phyloP scores from a whole-genome alignment of 2,888 invertebrate species.

The Rotaria sp. region DNA sequence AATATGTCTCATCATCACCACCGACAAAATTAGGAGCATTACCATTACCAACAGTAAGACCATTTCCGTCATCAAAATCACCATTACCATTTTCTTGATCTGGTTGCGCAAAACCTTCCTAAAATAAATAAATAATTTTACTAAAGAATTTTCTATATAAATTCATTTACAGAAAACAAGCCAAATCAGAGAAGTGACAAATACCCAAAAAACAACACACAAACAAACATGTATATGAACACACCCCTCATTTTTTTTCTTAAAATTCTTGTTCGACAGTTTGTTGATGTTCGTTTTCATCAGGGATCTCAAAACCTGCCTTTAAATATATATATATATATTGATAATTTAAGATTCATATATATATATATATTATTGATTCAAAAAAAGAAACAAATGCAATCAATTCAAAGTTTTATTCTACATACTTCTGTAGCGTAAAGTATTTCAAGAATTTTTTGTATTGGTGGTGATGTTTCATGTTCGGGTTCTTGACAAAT shows the following conservation, averaged over 20 bases:
- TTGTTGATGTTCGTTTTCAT: not conserved
- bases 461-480: constrained; percentile 61
- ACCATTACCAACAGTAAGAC: not conserved
- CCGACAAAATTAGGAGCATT: not conserved
- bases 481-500: constrained; percentile 86
- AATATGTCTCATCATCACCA: not conserved
- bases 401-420: too few species aligned
- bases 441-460: constrained; percentile 86
- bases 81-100: not conserved
- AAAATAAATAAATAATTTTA: not conserved
- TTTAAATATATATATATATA: not conserved
- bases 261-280: not conserved
- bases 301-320: not conserved
- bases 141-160: not conserved
- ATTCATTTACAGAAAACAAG: not conserved
- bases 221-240: not conserved
- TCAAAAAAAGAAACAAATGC: not conserved
- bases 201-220: not conserved
- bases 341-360: not conserved
- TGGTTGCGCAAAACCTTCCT: constrained; percentile 3
- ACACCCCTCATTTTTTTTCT: not conserved
- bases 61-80: not conserved
- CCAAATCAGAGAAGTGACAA: not conserved
- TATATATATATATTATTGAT: too few species aligned
- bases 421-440: constrained; percentile 89